These are phyloP conservation scores for Luehdorfia chinensis DNA, from an alignment of 1,140 invertebrate species.

Conservation along the genomic window DNA sequence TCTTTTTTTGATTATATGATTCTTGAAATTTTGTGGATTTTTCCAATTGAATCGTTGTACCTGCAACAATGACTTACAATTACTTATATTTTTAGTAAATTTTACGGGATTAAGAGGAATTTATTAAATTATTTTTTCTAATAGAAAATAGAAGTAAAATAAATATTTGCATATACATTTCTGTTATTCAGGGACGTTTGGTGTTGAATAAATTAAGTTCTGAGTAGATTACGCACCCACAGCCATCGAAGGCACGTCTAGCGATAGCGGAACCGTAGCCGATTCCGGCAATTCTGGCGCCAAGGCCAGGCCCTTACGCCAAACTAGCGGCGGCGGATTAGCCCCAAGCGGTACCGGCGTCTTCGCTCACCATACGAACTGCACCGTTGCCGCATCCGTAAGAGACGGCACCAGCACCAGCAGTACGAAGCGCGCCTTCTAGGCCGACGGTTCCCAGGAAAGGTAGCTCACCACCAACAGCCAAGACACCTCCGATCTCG, in stretches of 20 bases:
- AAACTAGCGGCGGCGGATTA: neutral
- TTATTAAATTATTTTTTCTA: no score
- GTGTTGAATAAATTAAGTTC: neutral
- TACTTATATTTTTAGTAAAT: no score
- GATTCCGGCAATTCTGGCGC: neutral
- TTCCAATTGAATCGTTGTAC: no score
- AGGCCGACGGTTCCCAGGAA: constrained; percentile 29
- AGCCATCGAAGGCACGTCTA: neutral
- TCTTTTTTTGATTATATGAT: no score
- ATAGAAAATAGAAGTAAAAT: no score
- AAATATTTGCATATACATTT: neutral
- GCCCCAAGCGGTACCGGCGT: constrained; percentile 9
- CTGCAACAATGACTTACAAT: no score
- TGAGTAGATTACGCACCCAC: constrained; percentile 2
- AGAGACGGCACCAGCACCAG: constrained; percentile 31
- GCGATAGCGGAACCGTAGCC: neutral
- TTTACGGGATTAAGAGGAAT: no score
- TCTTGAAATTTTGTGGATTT: no score
- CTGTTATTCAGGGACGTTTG: no score
- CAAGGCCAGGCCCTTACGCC: neutral
- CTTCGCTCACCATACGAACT: constrained; percentile 32
- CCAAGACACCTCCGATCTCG: constrained; percentile 30
- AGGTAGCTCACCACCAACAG: constrained; percentile 25
- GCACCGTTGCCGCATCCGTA: constrained; percentile 38
- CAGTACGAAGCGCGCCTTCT: constrained; percentile 34